Evolutionary conservation across 2,113 vertebrate species (phyloP), one percentile per base, ranked within the genome.

Genomic region (Toxotes chatareus): DNA sequence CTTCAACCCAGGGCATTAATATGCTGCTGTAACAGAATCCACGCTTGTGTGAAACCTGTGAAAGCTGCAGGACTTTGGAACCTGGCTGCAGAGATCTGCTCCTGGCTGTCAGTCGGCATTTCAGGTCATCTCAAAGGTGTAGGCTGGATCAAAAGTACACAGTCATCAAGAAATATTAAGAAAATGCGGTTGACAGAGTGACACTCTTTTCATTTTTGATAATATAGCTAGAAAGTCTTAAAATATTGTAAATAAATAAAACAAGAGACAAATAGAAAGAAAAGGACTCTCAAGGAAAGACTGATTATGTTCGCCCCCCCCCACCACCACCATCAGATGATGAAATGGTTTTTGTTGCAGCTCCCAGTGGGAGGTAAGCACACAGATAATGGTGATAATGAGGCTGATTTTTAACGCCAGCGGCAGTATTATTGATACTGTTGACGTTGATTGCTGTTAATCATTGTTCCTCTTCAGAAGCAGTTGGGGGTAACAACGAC

Each of bases 371-470:
- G 83, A 44, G 83, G 36, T 59, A 32, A 5, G 36, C 47, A 2
- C 17, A 11, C 46, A 65, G 76, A 84, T 76, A 83, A 85, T 47
- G 44, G 46, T 19, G 60, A 76, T 88, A 87, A 91, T 83, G 73
- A 84, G 60, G 49, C 87, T 57, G 89, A 76, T 83, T 84, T 76
- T 83, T 60, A 79, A 83, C 36, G 38, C 57, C 71, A 56, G 73
- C 23, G 11, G 51, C 10, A 27, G 23, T 34, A 56, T 82, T 77
- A 85, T 83, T 85, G 82, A 84, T 79, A 74, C 63, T 32, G 66
- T 61, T 59, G 74, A 73, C 17, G 17, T 60, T 88, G 76, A 89
- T 87, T 83, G 73, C 67, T 87, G 67, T 85, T 90, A 86, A 85
- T 84, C 72, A 77, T 80, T 57, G 59, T 38, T 85, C 81, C 61